These are phyloP conservation scores for Lasioglossum morio DNA, from an alignment of 2,888 invertebrate species.

Conservation along the genomic window DNA sequence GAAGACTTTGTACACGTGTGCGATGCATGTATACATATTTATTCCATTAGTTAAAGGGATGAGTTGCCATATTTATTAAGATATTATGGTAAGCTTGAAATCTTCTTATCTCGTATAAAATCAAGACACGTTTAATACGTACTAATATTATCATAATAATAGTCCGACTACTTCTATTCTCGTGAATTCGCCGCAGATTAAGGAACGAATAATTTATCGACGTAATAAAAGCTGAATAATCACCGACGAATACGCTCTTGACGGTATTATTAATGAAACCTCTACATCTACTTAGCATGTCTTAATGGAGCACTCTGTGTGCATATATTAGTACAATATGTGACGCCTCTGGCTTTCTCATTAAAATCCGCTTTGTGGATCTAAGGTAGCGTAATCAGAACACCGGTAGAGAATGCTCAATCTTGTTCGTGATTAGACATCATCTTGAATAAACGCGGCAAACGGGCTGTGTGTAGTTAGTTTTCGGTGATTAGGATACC, in stretches of 20 bases:
- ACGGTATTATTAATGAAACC: conserved; percentile 15
- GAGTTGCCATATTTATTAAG: neutral
- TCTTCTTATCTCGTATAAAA: neutral
- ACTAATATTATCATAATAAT: conserved; percentile 1
- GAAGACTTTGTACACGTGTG: neutral
- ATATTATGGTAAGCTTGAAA: neutral
- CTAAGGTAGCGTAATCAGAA: conserved; percentile 43
- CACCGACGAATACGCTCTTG: neutral
- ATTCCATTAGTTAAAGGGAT: neutral
- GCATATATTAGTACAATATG: conserved; percentile 70
- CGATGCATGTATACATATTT: neutral
- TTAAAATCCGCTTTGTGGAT: conserved; percentile 73
- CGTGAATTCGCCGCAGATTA: neutral
- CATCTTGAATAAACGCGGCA: conserved; percentile 2
- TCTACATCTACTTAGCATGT: conserved; percentile 6
- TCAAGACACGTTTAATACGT: neutral
- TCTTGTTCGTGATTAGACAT: neutral
- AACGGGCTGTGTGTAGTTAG: neutral
- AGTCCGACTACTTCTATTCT: neutral
- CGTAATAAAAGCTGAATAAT: conserved; percentile 11
- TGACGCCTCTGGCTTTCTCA: conserved; percentile 77
- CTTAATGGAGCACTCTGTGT: neutral
- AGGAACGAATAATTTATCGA: neutral
- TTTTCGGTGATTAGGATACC: neutral
- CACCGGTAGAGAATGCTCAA: conserved; percentile 24